These are phyloP conservation scores for Heliothis subflexa DNA, from an alignment of 1,140 invertebrate species.

Conservation along the genomic window DNA sequence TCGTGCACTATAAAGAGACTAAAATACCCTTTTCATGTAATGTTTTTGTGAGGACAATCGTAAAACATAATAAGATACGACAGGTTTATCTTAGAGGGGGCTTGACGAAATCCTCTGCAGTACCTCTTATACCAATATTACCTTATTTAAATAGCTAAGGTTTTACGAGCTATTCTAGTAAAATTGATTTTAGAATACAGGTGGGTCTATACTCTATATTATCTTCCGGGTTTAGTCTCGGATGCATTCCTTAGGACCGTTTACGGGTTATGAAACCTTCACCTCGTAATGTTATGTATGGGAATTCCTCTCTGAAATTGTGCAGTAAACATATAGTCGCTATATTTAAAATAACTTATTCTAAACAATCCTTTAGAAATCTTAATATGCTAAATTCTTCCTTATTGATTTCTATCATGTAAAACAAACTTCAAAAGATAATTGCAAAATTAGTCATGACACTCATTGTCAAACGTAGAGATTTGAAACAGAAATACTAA, in stretches of 20 bases:
- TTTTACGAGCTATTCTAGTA: conserved; percentile 14
- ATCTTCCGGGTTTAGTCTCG: not conserved
- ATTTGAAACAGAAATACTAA: too few species aligned
- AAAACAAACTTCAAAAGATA: too few species aligned
- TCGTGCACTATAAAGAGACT: not conserved
- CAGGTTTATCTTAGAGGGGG: conserved; percentile 12
- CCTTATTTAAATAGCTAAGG: not conserved
- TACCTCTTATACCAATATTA: conserved; percentile 12
- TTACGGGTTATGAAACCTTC: not conserved
- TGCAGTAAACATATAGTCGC: too few species aligned
- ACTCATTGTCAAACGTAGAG: too few species aligned
- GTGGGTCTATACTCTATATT: not conserved
- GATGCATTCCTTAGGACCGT: not conserved
- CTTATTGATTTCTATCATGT: too few species aligned
- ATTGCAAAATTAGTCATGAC: too few species aligned
- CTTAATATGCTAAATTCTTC: too few species aligned
- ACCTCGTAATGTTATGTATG: too few species aligned
- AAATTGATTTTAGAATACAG: conserved; percentile 5
- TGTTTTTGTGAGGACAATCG: conserved; percentile 46
- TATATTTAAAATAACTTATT: too few species aligned
- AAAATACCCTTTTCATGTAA: conserved; percentile 39
- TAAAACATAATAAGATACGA: conserved; percentile 41
- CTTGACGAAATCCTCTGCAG: conserved; percentile 31
- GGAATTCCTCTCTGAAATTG: too few species aligned
- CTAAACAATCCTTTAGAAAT: too few species aligned